A percentile compares a stretch with the other conserved stretches of the same genome.
These are phyloP conservation scores for Rhopalosiphum maidis DNA, from an alignment of 1,140 invertebrate species.

Conservation along the genomic window DNA sequence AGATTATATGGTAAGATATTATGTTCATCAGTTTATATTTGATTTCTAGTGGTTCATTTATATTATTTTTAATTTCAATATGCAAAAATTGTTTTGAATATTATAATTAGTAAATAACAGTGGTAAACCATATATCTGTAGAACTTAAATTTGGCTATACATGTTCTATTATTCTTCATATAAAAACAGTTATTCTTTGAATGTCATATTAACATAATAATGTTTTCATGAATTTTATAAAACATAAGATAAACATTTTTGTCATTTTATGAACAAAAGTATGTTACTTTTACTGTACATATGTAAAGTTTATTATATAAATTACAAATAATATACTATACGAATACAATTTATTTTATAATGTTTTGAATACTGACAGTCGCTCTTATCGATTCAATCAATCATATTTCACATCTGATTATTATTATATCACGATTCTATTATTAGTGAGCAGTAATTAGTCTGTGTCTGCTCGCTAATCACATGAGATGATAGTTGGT, in stretches of 20 bases:
- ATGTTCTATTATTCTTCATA: background rate
- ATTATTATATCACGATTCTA: too few relatives aligned
- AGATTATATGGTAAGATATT: conserved; percentile 44
- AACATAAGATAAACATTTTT: background rate
- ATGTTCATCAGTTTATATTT: background rate
- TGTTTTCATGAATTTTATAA: background rate
- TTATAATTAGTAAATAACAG: background rate
- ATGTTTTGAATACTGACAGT: too few relatives aligned
- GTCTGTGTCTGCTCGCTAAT: too few relatives aligned
- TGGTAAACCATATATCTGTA: background rate
- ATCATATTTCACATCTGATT: too few relatives aligned
- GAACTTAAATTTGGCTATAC: background rate
- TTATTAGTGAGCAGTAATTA: too few relatives aligned
- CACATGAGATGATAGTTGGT: too few relatives aligned
- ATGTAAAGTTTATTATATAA: background rate
- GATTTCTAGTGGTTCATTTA: background rate
- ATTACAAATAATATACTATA: too few relatives aligned
- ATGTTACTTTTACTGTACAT: background rate
- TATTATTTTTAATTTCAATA: background rate
- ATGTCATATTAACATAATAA: too few relatives aligned
- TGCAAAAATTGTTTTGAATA: background rate
- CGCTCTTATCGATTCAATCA: too few relatives aligned
- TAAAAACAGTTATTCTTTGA: background rate
- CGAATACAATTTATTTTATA: too few relatives aligned
- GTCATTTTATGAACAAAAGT: background rate